Percentiles rank a stretch among this genome's conserved stretches.
These are phyloP conservation scores for Sisor rabdophorus DNA, from an alignment of 2,113 vertebrate species.

Conservation along the genomic window DNA sequence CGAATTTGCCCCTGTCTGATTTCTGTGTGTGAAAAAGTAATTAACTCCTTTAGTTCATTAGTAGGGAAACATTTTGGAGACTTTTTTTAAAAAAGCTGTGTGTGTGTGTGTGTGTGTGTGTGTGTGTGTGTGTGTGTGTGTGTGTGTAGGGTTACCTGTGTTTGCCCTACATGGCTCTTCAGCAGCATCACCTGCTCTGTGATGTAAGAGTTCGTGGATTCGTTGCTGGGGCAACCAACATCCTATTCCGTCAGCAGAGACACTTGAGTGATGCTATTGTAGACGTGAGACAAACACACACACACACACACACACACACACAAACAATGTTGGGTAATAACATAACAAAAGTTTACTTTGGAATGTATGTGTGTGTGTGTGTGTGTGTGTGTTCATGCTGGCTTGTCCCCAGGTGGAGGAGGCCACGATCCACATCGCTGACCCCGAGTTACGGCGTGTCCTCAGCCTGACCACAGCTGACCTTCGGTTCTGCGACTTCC, in stretches of 20 bases:
- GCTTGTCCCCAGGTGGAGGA: conserved; percentile 80
- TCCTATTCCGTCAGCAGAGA: conserved; percentile 94
- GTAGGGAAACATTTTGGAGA: not conserved
- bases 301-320: not conserved
- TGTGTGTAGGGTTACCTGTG: conserved; percentile 87
- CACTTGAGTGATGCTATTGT: conserved; percentile 92
- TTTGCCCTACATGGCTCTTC: conserved; percentile 95
- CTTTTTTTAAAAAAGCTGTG: no score
- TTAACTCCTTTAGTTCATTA: not conserved
- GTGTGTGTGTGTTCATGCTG: not conserved
- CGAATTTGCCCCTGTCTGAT: not conserved
- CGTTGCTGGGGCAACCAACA: conserved; percentile 93
- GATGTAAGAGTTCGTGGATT: conserved; percentile 89
- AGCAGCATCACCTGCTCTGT: conserved; percentile 95
- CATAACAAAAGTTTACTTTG: not conserved
- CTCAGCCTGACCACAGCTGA: conserved; percentile 89
- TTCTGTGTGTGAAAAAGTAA: not conserved
- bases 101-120: not conserved
- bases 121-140: conserved; percentile 17
- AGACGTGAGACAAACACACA: conserved; percentile 70
- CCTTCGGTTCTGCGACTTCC: conserved; percentile 88
- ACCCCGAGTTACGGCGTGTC: conserved; percentile 85
- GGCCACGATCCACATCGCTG: conserved; percentile 83
- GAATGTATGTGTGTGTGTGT: conserved; percentile 6
- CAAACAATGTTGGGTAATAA: not conserved